phyloP scores from a whole-genome alignment of 2,888 invertebrate genomes.

The Acanthacorydalis orientalis region DNA sequence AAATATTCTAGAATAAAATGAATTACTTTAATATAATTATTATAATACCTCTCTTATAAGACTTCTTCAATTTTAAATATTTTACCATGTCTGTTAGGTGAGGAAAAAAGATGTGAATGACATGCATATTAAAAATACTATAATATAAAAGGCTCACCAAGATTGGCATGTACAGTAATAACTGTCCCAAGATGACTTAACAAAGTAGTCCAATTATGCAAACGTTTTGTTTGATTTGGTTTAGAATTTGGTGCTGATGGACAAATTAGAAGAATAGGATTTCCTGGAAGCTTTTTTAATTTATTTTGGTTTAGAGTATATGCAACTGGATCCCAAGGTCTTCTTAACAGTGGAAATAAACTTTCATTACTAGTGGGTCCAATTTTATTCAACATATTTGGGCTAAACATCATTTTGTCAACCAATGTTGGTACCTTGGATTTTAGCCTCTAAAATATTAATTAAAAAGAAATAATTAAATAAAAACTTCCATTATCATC shows the following conservation, averaged over 20 bases:
- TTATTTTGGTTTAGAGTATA: conserved; percentile 38
- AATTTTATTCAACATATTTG: conserved; percentile 27
- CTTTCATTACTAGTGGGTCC: conserved; percentile 42
- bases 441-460: conserved; percentile 32
- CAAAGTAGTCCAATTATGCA: conserved; percentile 52
- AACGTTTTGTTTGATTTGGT: conserved; percentile 30
- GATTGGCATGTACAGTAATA: conserved; percentile 38
- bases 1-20: too few species aligned
- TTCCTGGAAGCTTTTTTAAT: conserved; percentile 51
- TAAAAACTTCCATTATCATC: too few species aligned
- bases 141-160: conserved; percentile 21
- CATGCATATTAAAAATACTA: too few species aligned
- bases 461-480: not conserved
- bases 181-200: conserved; percentile 51
- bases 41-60: too few species aligned
- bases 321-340: conserved; percentile 59
- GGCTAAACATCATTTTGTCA: conserved; percentile 51
- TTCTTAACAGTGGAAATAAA: conserved; percentile 43
- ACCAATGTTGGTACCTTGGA: conserved; percentile 51
- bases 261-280: conserved; percentile 45
- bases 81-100: too few species aligned
- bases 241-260: conserved; percentile 35
- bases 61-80: too few species aligned
- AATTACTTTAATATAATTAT: too few species aligned
- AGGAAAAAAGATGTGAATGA: too few species aligned